A percentile compares a stretch with the other conserved stretches of the same genome.
Evolutionary conservation across 2,797 vertebrate species (phyloP).

Genomic region (Eupleurogrammus muticus): DNA sequence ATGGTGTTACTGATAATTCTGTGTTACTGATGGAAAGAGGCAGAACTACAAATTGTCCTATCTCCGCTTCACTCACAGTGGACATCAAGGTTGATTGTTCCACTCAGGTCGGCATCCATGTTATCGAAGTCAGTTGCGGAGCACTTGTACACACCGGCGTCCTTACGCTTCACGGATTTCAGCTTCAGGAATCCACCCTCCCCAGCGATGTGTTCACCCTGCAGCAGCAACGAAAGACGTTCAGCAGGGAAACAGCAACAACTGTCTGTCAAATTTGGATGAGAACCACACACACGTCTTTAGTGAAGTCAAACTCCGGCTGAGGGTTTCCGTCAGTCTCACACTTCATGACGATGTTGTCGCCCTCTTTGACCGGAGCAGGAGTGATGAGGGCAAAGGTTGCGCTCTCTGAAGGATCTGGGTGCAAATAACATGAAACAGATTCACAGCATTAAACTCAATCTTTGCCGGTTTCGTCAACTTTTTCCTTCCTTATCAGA

Average conservation of each 20-base stretch:
- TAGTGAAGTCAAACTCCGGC: constrained; percentile 81
- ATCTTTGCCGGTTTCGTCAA: too few relatives aligned
- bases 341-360: constrained; percentile 85
- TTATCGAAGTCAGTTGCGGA: constrained; percentile 78
- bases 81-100: constrained; percentile 69
- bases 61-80: constrained; percentile 82
- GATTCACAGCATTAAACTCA: too few relatives aligned
- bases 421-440: neutral
- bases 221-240: too few relatives aligned
- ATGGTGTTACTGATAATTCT: constrained; percentile 9
- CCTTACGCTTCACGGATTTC: constrained; percentile 69
- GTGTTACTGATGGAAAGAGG: constrained; percentile 40
- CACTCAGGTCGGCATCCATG: constrained; percentile 63
- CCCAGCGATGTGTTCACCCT: accelerated
- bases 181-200: constrained; percentile 59
- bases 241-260: too few relatives aligned
- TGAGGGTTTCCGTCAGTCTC: constrained; percentile 88
- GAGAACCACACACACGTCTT: constrained; percentile 73
- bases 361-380: constrained; percentile 87
- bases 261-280: neutral
- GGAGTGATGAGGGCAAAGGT: constrained; percentile 77
- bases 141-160: constrained; percentile 80
- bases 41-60: constrained; percentile 11
- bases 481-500: too few relatives aligned
- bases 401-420: constrained; percentile 87